phyloP scores from a whole-genome alignment of 92 coral and sea anemone genomes.

The Parazoanthus atlanticus region DNA sequence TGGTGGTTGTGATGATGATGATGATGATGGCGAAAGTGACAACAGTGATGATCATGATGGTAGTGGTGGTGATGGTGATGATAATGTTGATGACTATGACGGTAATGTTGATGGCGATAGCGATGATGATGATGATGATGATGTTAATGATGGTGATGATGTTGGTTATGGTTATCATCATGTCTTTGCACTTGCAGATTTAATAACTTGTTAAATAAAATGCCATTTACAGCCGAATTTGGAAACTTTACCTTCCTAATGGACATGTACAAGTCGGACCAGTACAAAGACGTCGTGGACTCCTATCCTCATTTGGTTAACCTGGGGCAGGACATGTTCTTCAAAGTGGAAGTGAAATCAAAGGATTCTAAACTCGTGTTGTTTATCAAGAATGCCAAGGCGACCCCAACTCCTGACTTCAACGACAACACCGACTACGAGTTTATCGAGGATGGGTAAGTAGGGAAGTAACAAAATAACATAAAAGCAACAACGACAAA shows the following conservation, averaged over 20 bases:
- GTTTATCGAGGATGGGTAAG: conserved; percentile 70
- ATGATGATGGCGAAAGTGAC: not conserved
- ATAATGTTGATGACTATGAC: not conserved
- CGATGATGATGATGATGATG: not conserved
- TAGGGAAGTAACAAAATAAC: too few species aligned
- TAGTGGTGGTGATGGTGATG: too few species aligned
- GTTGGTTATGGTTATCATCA: not conserved
- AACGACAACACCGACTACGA: conserved; percentile 18
- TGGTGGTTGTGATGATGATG: not conserved
- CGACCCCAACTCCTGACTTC: conserved; percentile 60
- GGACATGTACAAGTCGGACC: conserved; percentile 66
- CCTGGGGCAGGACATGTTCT: conserved; percentile 48
- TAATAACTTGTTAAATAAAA: too few species aligned
- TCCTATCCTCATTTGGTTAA: conserved; percentile 58
- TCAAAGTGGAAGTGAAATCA: conserved; percentile 57
- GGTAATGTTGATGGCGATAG: not conserved
- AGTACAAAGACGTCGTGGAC: conserved; percentile 47
- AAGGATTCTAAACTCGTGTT: conserved; percentile 78
- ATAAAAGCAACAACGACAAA: too few species aligned
- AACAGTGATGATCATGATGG: not conserved
- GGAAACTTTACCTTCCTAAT: conserved; percentile 82
- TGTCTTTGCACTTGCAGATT: too few species aligned
- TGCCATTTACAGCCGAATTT: conserved; percentile 58
- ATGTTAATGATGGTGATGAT: not conserved
- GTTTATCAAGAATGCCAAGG: conserved; percentile 67